A percentile compares a stretch with the other conserved stretches of the same genome.
Conservation (phyloP, 2,888 invertebrate genomes). For the Lasioglossum oenotherae region DNA sequence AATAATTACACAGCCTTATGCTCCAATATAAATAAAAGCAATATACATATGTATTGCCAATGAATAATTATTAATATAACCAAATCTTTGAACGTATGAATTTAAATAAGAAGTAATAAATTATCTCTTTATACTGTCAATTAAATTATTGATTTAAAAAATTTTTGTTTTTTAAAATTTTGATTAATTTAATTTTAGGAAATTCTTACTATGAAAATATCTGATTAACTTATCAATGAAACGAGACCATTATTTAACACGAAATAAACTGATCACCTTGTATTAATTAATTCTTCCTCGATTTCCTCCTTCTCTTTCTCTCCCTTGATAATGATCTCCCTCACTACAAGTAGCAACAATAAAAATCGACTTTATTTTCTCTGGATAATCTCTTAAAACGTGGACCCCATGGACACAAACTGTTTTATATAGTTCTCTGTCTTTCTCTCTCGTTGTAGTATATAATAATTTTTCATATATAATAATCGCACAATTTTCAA, state of each 20-base stretch:
- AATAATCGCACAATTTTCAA: conserved; percentile 28
- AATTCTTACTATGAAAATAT: not conserved
- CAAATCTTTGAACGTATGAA: not conserved
- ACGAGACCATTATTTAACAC: not conserved
- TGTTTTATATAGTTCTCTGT: conserved; percentile 10
- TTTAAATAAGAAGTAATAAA: not conserved
- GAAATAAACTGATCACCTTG: conserved; percentile 35
- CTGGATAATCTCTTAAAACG: conserved; percentile 22
- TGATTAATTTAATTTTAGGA: not conserved
- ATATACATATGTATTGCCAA: not conserved
- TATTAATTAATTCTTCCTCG: not conserved
- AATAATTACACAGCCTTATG: not conserved
- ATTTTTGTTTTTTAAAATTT: not conserved
- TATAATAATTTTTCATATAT: conserved; percentile 7
- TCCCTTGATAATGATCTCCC: not conserved
- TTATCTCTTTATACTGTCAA: too few relatives aligned
- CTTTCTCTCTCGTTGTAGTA: not conserved
- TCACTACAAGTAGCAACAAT: conserved; percentile 25
- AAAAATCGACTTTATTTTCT: conserved; percentile 20
- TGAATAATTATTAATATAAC: not conserved
- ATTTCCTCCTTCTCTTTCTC: not conserved
- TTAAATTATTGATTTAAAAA: too few relatives aligned
- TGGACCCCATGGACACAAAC: conserved; percentile 44
- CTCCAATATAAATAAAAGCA: not conserved
- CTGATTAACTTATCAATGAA: not conserved